A percentile compares a stretch with the other conserved stretches of the same genome.
Evolutionary conservation across 2,113 vertebrate genomes (phyloP).

Genomic region (Thomomys bottae): DNA sequence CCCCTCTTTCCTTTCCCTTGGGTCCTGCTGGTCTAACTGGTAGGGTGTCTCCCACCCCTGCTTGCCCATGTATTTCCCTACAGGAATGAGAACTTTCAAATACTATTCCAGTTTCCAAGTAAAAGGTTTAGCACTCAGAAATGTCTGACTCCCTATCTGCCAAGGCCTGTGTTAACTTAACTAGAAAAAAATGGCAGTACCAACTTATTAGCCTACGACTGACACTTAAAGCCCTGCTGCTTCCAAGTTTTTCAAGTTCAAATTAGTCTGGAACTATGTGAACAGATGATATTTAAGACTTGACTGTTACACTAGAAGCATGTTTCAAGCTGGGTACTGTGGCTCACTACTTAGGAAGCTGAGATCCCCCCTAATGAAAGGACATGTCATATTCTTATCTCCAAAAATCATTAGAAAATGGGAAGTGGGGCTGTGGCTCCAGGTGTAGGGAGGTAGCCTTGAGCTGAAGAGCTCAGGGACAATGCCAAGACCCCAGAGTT

Average conservation of each 20-base stretch:
- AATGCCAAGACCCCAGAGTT: too few relatives aligned
- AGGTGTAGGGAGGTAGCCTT: too few relatives aligned
- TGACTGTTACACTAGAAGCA: conserved; percentile 10
- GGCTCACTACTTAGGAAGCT: too few relatives aligned
- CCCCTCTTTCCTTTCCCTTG: not conserved
- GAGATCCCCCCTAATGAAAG: too few relatives aligned
- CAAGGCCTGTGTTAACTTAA: conserved; percentile 37
- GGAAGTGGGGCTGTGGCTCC: too few relatives aligned
- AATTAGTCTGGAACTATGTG: conserved; percentile 50
- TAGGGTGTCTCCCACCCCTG: not conserved
- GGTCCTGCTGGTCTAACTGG: not conserved
- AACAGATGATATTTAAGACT: conserved; percentile 57
- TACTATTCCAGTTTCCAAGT: conserved; percentile 7
- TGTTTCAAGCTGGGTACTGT: too few relatives aligned
- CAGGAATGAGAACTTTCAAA: not conserved
- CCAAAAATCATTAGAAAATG: too few relatives aligned
- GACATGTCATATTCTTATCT: too few relatives aligned
- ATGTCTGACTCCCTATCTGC: conserved; percentile 40
- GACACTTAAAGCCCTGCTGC: conserved; percentile 55
- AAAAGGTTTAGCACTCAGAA: conserved; percentile 22
- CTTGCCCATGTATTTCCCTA: not conserved
- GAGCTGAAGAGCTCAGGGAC: too few relatives aligned
- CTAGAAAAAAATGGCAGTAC: conserved; percentile 50
- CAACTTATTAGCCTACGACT: not conserved
- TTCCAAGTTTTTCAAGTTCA: conserved; percentile 46